A percentile compares a stretch with the other conserved stretches of the same genome.
These are phyloP conservation scores for Drosophila peninsularis DNA, from an alignment of 2,888 invertebrate species.

Conservation along the genomic window DNA sequence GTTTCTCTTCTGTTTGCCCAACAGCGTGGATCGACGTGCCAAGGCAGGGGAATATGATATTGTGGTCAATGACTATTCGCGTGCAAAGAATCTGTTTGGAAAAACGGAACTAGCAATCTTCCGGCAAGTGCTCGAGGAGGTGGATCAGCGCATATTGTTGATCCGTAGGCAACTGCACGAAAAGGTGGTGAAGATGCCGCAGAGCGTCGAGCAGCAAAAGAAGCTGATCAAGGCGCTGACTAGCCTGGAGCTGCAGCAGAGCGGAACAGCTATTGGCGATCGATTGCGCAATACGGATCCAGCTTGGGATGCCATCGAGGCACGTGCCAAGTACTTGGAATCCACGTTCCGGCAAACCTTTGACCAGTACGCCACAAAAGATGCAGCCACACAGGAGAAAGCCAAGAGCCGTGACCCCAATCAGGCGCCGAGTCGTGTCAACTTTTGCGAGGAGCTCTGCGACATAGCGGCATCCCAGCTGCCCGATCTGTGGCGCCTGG, in stretches of 20 bases:
- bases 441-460: conserved; percentile 92
- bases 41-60: conserved; percentile 97
- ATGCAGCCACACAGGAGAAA: conserved; percentile 79
- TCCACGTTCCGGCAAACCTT: conserved; percentile 83
- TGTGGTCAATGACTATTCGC: conserved; percentile 98
- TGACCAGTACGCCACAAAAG: conserved; percentile 82
- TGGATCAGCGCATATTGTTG: conserved; percentile 93
- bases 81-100: conserved; percentile 97
- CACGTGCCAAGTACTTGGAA: conserved; percentile 91
- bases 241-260: conserved; percentile 88
- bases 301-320: conserved; percentile 97
- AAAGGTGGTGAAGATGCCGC: conserved; percentile 95
- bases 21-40: conserved; percentile 96
- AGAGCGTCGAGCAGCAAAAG: conserved; percentile 96
- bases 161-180: conserved; percentile 92
- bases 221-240: conserved; percentile 93
- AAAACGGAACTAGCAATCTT: conserved; percentile 96
- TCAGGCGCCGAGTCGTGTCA: conserved; percentile 88
- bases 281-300: conserved; percentile 90
- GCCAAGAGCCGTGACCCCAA: conserved; percentile 81
- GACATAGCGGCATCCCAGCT: conserved; percentile 91
- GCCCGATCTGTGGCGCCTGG: conserved; percentile 97
- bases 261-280: conserved; percentile 81
- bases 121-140: conserved; percentile 94
- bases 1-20: conserved; percentile 96